phyloP scores from a whole-genome alignment of 2,888 invertebrate genomes.

The Escarpia spicata region DNA sequence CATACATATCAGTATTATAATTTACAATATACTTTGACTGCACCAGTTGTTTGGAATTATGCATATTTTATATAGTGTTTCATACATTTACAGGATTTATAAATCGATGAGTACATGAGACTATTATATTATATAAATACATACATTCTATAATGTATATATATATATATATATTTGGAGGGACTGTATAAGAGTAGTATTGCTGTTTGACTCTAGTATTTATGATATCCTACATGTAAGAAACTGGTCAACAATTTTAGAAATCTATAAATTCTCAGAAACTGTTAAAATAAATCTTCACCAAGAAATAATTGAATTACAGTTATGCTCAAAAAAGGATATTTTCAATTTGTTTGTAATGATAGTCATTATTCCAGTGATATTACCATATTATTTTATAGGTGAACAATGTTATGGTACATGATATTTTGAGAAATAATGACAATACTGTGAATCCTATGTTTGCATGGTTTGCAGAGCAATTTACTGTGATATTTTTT shows the following conservation, averaged over 20 bases:
- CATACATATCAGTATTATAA: background rate
- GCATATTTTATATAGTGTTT: background rate
- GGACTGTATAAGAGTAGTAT: background rate
- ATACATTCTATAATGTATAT: too few species aligned
- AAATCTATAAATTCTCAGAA: background rate
- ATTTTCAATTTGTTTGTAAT: background rate
- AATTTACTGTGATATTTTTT: background rate
- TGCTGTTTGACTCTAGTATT: background rate
- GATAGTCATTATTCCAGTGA: background rate
- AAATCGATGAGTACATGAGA: background rate
- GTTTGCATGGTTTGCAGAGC: background rate
- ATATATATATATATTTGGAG: background rate
- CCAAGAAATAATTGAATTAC: too few species aligned
- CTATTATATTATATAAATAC: background rate
- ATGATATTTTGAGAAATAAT: background rate
- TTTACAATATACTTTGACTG: background rate
- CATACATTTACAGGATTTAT: background rate
- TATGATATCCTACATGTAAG: background rate
- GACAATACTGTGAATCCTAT: background rate
- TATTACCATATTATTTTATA: background rate
- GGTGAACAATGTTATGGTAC: background rate
- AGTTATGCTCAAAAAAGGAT: too few species aligned
- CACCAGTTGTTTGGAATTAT: background rate
- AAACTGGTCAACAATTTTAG: background rate
- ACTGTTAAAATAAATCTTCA: too few species aligned